Conservation (phyloP, 2,888 invertebrate genomes). For the Philaethria dido region DNA sequence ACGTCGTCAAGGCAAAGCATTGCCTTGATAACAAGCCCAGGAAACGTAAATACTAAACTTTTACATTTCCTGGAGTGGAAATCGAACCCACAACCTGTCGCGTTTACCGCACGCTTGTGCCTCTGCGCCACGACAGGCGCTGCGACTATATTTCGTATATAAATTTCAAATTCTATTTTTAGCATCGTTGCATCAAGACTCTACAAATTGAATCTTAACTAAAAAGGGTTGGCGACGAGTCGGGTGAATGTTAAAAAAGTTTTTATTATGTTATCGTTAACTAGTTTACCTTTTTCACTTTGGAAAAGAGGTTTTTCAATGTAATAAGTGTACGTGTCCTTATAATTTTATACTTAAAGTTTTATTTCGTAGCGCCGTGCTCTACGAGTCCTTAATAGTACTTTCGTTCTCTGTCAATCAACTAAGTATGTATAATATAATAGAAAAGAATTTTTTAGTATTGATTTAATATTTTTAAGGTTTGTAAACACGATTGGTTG, state of each 20-base stretch:
- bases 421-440: not conserved
- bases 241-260: slow-evolving; percentile 22
- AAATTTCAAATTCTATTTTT: slow-evolving; percentile 9
- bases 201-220: slow-evolving; percentile 22
- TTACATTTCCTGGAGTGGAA: too few relatives aligned
- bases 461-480: too few relatives aligned
- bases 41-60: too few relatives aligned
- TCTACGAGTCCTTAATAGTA: not conserved
- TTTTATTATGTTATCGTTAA: slow-evolving; percentile 24
- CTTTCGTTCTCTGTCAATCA: not conserved
- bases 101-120: too few relatives aligned
- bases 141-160: slow-evolving; percentile 1
- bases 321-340: not conserved
- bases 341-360: not conserved
- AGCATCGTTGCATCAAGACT: slow-evolving; percentile 19
- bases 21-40: too few relatives aligned
- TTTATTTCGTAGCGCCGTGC: not conserved
- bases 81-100: too few relatives aligned
- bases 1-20: too few relatives aligned
- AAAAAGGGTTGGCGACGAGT: slow-evolving; percentile 24
- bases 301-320: slow-evolving; percentile 20
- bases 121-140: too few relatives aligned
- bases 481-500: too few relatives aligned
- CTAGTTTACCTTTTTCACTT: slow-evolving; percentile 26
- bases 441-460: not conserved